phyloP scores from a whole-genome alignment of 2,888 invertebrate species.

The Harpalus rufipes region DNA sequence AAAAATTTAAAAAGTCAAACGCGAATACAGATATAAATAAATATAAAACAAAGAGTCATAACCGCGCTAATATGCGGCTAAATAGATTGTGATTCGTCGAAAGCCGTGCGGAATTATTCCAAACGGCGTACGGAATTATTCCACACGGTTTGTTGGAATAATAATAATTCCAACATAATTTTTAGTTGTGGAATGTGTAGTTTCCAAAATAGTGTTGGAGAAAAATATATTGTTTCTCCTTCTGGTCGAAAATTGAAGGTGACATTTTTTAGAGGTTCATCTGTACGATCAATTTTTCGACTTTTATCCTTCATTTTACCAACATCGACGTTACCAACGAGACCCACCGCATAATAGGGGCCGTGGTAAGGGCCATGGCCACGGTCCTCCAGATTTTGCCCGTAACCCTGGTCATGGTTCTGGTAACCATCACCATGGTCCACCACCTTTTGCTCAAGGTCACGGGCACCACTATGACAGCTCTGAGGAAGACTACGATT shows the following conservation, averaged over 20 bases:
- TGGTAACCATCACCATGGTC: conserved; percentile 6
- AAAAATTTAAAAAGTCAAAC: too few species aligned
- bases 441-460: conserved; percentile 38
- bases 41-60: too few species aligned
- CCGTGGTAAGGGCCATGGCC: background rate
- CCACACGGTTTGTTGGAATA: too few species aligned
- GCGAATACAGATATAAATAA: too few species aligned
- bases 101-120: too few species aligned
- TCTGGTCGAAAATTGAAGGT: background rate
- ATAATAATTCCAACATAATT: too few species aligned
- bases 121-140: too few species aligned
- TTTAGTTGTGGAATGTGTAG: too few species aligned
- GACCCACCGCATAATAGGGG: conserved; percentile 15
- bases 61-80: too few species aligned
- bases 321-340: background rate
- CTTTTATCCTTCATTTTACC: background rate
- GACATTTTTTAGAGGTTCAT: conserved; percentile 9
- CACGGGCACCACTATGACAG: conserved; percentile 24
- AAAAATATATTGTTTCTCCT: background rate
- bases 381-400: conserved; percentile 44
- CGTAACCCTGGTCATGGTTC: conserved; percentile 13
- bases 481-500: conserved; percentile 47
- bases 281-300: background rate
- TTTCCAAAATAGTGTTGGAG: too few species aligned
- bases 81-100: too few species aligned